phyloP scores from a whole-genome alignment of 2,888 invertebrate genomes.

The Ptilodon capucinus region DNA sequence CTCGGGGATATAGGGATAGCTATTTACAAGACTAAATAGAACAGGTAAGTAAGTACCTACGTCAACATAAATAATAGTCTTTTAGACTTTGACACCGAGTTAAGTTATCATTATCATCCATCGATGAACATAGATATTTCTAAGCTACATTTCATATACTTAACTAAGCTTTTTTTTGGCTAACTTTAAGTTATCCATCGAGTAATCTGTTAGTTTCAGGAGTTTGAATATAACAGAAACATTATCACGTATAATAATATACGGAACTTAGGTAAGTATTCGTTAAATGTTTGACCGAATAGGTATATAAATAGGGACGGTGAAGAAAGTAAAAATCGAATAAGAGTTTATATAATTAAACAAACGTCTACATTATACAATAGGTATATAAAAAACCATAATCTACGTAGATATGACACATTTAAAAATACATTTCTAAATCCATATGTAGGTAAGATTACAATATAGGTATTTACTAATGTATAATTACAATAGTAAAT shows the following conservation, averaged over 20 bases:
- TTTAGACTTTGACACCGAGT: conserved; percentile 30
- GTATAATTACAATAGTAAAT: too few species aligned
- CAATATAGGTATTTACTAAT: too few species aligned
- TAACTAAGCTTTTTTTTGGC: conserved; percentile 28
- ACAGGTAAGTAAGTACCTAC: conserved; percentile 9
- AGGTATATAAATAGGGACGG: too few species aligned
- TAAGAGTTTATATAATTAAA: too few species aligned
- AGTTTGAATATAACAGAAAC: background rate
- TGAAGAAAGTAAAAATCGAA: too few species aligned
- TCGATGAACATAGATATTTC: conserved; percentile 12
- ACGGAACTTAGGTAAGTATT: too few species aligned
- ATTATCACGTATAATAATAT: background rate
- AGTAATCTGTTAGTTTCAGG: conserved; percentile 8
- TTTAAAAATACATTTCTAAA: too few species aligned
- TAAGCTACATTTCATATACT: conserved; percentile 17
- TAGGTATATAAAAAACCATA: too few species aligned
- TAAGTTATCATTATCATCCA: conserved; percentile 9
- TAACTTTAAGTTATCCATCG: conserved; percentile 34
- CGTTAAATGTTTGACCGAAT: too few species aligned
- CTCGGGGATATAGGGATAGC: conserved; percentile 16
- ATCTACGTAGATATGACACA: too few species aligned
- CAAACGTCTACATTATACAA: too few species aligned
- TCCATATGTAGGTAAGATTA: too few species aligned
- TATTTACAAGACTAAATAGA: conserved; percentile 14
- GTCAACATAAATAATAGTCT: conserved; percentile 15